Evolutionary conservation across 2,888 invertebrate genomes (phyloP), one percentile per base, ranked within the genome.

Genomic region (Ariolimax columbianus): DNA sequence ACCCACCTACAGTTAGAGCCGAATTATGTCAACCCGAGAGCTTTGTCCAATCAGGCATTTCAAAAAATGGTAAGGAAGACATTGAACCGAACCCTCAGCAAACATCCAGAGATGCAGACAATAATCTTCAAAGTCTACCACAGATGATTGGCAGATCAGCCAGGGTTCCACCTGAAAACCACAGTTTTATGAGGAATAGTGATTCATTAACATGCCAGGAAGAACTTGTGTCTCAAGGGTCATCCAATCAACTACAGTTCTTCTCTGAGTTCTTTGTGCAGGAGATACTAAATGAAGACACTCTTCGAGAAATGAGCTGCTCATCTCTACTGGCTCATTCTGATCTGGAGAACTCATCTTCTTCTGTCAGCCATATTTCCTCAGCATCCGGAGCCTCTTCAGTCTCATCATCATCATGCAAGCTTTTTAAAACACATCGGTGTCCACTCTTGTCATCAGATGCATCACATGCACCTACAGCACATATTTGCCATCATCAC

Each of bases 181-280:
- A 55, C 23, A 55, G 17, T 17, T 7, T 55, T 17, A 55, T 2
- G 23, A 55, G 17, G 19, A 19, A 23, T 55, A 55, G 19, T 23
- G 55, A 55, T 55, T 23, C 23, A 17, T 3, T 23, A 55, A 14
- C 19, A 55, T 23, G 17, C 6, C 55, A 55, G 17, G 17, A 47
- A 47, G 55, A 55, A 23, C 55, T 55, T 55, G 6, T 55, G 23
- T 47, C 47, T 14, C 14, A 11, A 11, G 47, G 14, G 14, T 84
- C 86, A 9, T 81, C 81, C 2, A 40, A 30, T 33, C 75, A 73
- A 40, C 38, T 84, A 9, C 70, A 79, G 70, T 78, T 72, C 38
- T 84, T 84, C 59, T 84, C 84, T 17, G 84, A 84, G 36, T 30
- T n/a, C 26, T 72, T 84, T 84, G 84, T 70, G 17, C 84, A 84